Base-by-base conservation (phyloP, 2,888 invertebrate genomes). In the Tetheella fluctuosa region DNA sequence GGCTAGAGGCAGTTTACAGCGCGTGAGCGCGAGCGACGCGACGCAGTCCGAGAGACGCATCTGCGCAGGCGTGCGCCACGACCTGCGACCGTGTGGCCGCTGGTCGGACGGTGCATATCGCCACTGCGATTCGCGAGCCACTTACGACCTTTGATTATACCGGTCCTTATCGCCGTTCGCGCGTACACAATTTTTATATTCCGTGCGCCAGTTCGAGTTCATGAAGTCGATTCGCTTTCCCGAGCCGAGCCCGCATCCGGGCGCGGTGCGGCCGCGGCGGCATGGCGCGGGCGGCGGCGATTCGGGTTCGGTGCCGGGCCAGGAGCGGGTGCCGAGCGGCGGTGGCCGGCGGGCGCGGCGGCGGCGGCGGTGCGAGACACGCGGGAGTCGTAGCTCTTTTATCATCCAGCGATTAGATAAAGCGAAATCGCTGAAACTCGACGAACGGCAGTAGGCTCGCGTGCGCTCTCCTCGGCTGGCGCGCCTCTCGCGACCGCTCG, bases 361-460 rank as follows among this genome's bases (percentile, higher is more conserved):
- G 63, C 52, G 42, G 58, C 52, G 52, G 62, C 65, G 30, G 30
- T n/a, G 64, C 76, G 76, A 77, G 80, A 76, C 79, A 67, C 63
- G 71, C 73, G 71, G 80, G 76, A 72, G 73, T 73, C 77, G 76
- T 68, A 70, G 68, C 71, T 72, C 77, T 79, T 54, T 84, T 89
- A 89, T 89, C 89, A 74, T 78, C 80, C 77, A 64, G 74, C 85
- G 89, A 89, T 89, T 89, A 89, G 89, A 90, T 90, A 89, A 86
- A 86, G 87, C 81, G 73, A 79, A 81, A 79, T 79, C 79, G 84
- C 77, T 77, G 69, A 73, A 73, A 79, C 67, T 75, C 68, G 63
- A 67, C 71, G 70, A 62, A 72, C 73, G 77, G 81, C 86, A 84
- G 89, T 84, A 83, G 84, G 78, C 77, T 66, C 70, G 70, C 74